Evolutionary conservation across 2,888 invertebrate species (phyloP).

Genomic region (Lobophora halterata): DNA sequence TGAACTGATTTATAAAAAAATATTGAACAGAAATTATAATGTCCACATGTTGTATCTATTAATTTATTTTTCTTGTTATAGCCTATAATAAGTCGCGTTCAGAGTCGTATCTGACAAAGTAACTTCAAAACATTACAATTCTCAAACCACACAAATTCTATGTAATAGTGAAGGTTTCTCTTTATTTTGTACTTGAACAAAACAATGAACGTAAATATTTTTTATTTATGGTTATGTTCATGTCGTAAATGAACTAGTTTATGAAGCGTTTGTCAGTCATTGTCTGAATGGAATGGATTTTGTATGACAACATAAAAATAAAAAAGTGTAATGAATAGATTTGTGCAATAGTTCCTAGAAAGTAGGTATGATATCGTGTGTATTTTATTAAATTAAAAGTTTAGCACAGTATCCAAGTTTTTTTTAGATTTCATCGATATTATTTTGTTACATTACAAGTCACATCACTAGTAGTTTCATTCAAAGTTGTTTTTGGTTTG

Average conservation of each 20-base stretch:
- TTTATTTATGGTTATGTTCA: slow-evolving; percentile 8
- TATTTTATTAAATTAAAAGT: too few species aligned
- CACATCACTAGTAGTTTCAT: slow-evolving; percentile 17
- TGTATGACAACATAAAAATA: too few species aligned
- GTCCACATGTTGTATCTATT: too few species aligned
- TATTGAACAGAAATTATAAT: too few species aligned
- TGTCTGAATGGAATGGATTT: too few species aligned
- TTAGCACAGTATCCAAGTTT: too few species aligned
- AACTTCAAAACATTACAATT: slow-evolving; percentile 10
- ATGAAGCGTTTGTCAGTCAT: not conserved
- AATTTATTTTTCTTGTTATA: not conserved
- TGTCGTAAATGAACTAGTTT: slow-evolving; percentile 7
- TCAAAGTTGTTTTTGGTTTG: slow-evolving; percentile 16
- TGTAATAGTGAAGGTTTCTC: slow-evolving; percentile 17
- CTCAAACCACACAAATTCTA: slow-evolving; percentile 12
- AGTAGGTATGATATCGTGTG: too few species aligned
- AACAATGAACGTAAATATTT: slow-evolving; percentile 1
- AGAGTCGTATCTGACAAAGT: slow-evolving; percentile 7
- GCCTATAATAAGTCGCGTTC: not conserved
- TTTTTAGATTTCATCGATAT: too few species aligned
- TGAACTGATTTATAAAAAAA: too few species aligned
- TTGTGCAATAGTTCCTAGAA: too few species aligned
- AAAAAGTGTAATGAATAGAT: too few species aligned
- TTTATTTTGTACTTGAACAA: slow-evolving; percentile 8
- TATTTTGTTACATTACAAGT: too few species aligned